Evolutionary conservation across 2,888 invertebrate species (phyloP), one percentile per base, ranked within the genome.

Genomic region (Pyrocoelia pectoralis): DNA sequence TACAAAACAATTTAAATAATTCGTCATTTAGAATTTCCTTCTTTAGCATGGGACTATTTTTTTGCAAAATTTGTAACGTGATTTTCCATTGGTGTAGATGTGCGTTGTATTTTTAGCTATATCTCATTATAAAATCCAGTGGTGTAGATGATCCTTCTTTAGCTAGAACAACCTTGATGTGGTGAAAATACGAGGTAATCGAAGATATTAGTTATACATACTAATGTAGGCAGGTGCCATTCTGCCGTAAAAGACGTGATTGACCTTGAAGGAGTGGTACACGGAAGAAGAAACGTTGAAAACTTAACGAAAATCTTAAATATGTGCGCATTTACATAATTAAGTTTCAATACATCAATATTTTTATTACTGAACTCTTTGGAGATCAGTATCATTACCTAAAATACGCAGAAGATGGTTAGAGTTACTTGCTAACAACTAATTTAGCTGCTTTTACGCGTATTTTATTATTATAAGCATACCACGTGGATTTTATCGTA

Each of bases 171-270:
- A 67, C 72, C 72, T 72, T 72, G 72, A 66, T 66, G 66, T 53
- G 63, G 63, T 63, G 68, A 67, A 67, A 65, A 69, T 67, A 67
- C 70, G 70, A 70, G 70, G 72, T 69, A 70, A 72, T 68, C 68
- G 69, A 65, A 68, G 71, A 64, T 66, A 68, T 72, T 68, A 69
- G 62, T 67, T 68, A 64, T 69, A 69, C 72, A 72, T 72, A 72
- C 71, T 70, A 72, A 71, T 72, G 69, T 57, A 65, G 59, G 62
- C 67, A 67, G 63, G 67, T 69, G 67, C 58, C 68, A 67, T 67
- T 67, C 61, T 65, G 62, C 66, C 67, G 68, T 69, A 68, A 60
- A 51, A 18, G 64, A 61, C 57, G 61, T 56, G 64, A 66, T 59
- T 69, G 69, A 63, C 70, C 70, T 70, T 70, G 70, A 60, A 66